Base-by-base conservation (phyloP, 2,888 invertebrate genomes). In the Caenorhabditis imperialis region DNA sequence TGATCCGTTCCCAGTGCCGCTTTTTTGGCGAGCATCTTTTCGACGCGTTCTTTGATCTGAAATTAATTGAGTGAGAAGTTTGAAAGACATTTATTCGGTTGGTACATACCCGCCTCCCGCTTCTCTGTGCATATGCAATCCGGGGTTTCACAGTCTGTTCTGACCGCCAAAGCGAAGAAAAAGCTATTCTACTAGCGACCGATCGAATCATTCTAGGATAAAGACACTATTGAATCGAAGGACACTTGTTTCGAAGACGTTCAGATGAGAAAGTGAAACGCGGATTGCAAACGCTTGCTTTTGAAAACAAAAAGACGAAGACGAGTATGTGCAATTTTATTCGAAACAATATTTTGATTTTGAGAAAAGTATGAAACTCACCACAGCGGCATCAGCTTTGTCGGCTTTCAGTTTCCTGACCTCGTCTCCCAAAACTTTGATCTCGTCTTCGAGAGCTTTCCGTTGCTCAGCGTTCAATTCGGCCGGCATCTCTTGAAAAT, bases 31-130 rank as follows among this genome's bases (percentile, higher is more conserved):
- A 94, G 89, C 57, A 96, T 90, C 87, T 93, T 94, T 0, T 92
- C 91, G 37, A 95, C 93, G 90, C 94, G 94, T 87, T 93, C 92
- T 89, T 93, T 92, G 83, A 96, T 93, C 95, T 96, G 90, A 47
- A 85, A 16, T 44, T 38, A 30, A 6, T 10, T 10, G 30, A 7
- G 30, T 30, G 30, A 6, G 7, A 10, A 7, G 6, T 30, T 30
- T 30, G 7, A 30, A 30, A 30, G 7, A 30, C n/a, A 30, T 30
- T 30, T 30, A 30, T 30, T 30, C 7, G 30, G 23, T 27, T 27
- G n/a, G 18, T n/a, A 14, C 53, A 16, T n/a, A 86, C 86, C 81
- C 79, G 58, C 73, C 82, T 60, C 55, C 86, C 86, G 44, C 84
- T 71, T 50, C 86, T 77, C 30, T 86, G 80, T n/a, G 83, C 75